phyloP scores from a whole-genome alignment of 2,797 vertebrate genomes.

The Tapera naevia region DNA sequence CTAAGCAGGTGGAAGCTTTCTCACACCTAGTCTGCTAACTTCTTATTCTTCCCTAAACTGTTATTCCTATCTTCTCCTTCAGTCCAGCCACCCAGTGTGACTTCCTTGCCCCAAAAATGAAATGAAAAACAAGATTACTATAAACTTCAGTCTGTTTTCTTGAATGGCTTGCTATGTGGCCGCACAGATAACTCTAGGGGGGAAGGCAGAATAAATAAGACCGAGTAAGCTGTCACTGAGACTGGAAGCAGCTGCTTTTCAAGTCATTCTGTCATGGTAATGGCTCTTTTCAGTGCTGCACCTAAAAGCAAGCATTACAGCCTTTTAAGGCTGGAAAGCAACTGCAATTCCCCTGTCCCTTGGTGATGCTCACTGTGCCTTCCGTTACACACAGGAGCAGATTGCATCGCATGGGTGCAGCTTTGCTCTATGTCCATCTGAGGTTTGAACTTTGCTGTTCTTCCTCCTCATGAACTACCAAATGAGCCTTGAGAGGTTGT shows the following conservation, averaged over 20 bases:
- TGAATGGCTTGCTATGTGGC: neutral
- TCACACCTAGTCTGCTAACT: neutral
- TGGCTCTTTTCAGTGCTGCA: neutral
- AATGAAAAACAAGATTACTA: neutral
- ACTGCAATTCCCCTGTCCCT: neutral
- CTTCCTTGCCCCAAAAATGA: neutral
- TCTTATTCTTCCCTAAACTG: neutral
- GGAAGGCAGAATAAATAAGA: neutral
- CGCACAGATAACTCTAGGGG: neutral
- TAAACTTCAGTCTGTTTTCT: neutral
- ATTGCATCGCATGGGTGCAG: rapidly evolving
- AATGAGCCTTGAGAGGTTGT: neutral
- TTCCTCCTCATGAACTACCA: neutral
- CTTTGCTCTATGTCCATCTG: neutral
- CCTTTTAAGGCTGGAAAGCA: neutral
- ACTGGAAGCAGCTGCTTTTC: neutral
- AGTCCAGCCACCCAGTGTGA: neutral
- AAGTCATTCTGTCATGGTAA: neutral
- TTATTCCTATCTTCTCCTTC: neutral
- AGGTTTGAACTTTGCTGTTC: neutral
- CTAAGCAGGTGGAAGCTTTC: neutral
- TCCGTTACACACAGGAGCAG: neutral
- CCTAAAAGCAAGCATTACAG: neutral
- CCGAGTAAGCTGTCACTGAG: neutral
- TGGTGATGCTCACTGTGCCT: neutral